Evolutionary conservation across 2,113 vertebrate genomes (phyloP), one percentile per base, ranked within the genome.

Genomic region (Tyto alba): DNA sequence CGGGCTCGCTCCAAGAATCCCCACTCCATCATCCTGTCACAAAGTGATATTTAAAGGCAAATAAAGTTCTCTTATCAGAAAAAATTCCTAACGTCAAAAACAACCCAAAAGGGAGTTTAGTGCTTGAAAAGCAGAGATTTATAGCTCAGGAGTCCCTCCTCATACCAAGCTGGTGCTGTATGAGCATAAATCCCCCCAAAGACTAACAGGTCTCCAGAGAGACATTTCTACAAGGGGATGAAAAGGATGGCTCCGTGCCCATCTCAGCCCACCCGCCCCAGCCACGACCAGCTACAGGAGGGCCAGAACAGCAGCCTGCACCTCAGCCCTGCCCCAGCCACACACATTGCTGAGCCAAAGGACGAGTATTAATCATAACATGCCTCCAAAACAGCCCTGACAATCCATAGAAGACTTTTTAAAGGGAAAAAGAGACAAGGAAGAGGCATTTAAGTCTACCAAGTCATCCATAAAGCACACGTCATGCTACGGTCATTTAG

Each of bases 21-120:
- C 81, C 89, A 90, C 88, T 97, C 95, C 90, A 95, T 97, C 96
- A 97, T 95, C 85, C 96, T 97, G 96, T 94, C 97, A 96, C 95
- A 96, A 93, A 97, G 79, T 59, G 94, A 93, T 97, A 96, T 94
- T 97, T 95, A 93, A 96, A 94, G 92, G 80, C 95, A 97, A 92
- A 92, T 85, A 87, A 96, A 93, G 74, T 90, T 75, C 77, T 90
- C 94, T 97, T 97, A 97, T 95, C 96, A 18, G 87, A 80, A 81
- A 96, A 91, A 97, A 96, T 95, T 95, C 89, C 92, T 96, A 66
- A 96, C 9, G 83, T 94, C 90, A 96, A 82, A 90, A 95, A 66
- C 83, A 96, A 52, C 43, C 64, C 89, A 88, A 67, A 81, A 92
- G 95, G 95, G 94, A 97, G 88, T 91, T 81, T 8, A 73, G 32